Conservation (phyloP, 2,888 invertebrate genomes). For the Unio delphinus region DNA sequence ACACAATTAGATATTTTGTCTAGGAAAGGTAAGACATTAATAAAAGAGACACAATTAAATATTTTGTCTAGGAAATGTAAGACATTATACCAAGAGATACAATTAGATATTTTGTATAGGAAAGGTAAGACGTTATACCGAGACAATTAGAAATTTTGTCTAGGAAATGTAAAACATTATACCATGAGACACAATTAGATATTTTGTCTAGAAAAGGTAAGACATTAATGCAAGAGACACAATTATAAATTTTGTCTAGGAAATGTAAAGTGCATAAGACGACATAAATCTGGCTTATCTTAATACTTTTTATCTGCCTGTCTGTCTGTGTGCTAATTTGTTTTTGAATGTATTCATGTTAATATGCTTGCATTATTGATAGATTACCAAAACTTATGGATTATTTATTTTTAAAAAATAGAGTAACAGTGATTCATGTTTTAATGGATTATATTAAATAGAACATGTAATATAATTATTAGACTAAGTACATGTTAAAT, state of each 20-base stretch:
- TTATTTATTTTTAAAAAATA: not conserved
- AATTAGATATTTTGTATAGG: constrained; percentile 75
- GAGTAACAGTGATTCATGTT: not conserved
- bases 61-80: constrained; percentile 80
- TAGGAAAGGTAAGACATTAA: constrained; percentile 79
- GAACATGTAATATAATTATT: no score
- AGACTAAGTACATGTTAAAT: no score
- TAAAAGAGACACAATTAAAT: not conserved
- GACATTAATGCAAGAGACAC: not conserved
- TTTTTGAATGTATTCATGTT: not conserved
- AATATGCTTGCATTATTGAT: not conserved
- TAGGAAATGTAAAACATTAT: constrained; percentile 79
- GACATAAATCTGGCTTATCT: no score
- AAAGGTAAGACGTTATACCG: constrained; percentile 74
- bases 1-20: constrained; percentile 36
- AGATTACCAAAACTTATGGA: not conserved
- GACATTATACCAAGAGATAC: not conserved
- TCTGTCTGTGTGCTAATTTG: no score
- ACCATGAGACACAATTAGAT: not conserved
- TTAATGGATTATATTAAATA: no score
- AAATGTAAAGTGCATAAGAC: no score
- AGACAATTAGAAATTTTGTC: constrained; percentile 35
- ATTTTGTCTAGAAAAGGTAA: constrained; percentile 80
- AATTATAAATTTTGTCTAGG: not conserved
- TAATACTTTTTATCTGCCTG: no score